A percentile compares a stretch with the other conserved stretches of the same genome.
Conservation (phyloP, 1,140 invertebrate genomes). For the Sycophaga agraensis region DNA sequence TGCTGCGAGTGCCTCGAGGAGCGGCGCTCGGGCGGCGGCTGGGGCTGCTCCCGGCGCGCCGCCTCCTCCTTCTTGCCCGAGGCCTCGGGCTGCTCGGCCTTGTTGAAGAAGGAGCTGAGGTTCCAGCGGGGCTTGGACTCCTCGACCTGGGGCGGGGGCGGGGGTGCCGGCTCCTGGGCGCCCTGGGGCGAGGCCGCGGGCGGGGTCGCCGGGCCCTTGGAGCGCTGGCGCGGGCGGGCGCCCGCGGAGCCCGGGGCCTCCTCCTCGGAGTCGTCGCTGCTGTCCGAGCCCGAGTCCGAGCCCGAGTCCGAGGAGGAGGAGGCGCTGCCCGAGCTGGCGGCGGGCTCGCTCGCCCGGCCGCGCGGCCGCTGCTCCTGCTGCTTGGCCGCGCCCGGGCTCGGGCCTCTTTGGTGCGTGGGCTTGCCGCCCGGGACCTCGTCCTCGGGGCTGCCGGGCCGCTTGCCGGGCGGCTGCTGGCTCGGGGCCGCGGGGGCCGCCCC, state of each 20-base stretch:
- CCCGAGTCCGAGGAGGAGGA: slow-evolving; percentile 59
- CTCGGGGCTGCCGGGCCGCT: neutral
- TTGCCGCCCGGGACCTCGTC: slow-evolving; percentile 30
- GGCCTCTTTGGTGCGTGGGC: slow-evolving; percentile 41
- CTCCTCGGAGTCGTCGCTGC: slow-evolving; percentile 60
- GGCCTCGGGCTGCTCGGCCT: slow-evolving; percentile 20
- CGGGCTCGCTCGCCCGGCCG: slow-evolving; percentile 40
- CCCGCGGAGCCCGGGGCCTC: slow-evolving; percentile 33
- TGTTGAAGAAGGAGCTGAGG: slow-evolving; percentile 56
- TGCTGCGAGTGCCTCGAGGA: slow-evolving; percentile 35
- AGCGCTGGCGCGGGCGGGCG: slow-evolving; percentile 15
- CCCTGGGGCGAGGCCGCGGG: slow-evolving; percentile 45
- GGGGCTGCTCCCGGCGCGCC: slow-evolving; percentile 20
- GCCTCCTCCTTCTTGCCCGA: slow-evolving; percentile 2
- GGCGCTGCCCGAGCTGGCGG: slow-evolving; percentile 48
- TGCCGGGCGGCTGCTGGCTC: neutral
- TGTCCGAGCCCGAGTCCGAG: slow-evolving; percentile 57
- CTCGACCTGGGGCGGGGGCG: slow-evolving; percentile 44
- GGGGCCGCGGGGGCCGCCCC: neutral
- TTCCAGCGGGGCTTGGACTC: slow-evolving; percentile 59
- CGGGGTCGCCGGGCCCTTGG: slow-evolving; percentile 46
- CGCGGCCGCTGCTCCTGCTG: too few species aligned
- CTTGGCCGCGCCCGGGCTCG: too few species aligned
- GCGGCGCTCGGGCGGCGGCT: slow-evolving; percentile 18
- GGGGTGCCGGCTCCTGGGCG: slow-evolving; percentile 45